Conservation (phyloP, 2,113 vertebrate genomes). For the Myanophis thanlyinensis region DNA sequence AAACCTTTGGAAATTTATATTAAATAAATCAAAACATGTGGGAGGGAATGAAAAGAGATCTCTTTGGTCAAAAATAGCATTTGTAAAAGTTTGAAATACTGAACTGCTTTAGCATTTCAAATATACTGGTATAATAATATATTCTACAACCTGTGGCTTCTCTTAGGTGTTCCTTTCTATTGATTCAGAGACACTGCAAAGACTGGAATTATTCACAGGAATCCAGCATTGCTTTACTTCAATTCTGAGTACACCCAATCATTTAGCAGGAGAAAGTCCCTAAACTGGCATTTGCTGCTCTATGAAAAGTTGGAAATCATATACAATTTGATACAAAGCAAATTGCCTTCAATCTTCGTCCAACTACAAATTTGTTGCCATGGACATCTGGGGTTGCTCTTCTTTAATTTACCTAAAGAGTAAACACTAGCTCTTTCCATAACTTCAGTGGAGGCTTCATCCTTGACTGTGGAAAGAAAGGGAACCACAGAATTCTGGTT, state of each 20-base stretch:
- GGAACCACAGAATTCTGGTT: neutral
- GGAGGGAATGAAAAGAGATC: neutral
- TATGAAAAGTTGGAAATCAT: neutral
- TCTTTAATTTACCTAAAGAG: neutral
- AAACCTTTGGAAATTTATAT: conserved; percentile 1
- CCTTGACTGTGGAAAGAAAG: neutral
- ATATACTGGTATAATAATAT: neutral
- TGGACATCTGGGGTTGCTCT: neutral
- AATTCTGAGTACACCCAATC: neutral
- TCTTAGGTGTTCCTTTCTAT: neutral
- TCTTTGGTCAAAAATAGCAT: neutral
- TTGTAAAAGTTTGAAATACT: neutral
- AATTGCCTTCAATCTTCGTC: neutral
- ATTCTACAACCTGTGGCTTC: neutral
- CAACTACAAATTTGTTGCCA: conserved; percentile 11
- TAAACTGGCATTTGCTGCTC: conserved; percentile 20
- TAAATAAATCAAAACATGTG: conserved; percentile 14
- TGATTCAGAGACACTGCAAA: conserved; percentile 6
- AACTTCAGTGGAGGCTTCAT: neutral
- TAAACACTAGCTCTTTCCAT: neutral
- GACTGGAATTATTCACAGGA: neutral
- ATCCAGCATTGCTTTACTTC: neutral
- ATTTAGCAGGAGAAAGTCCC: neutral
- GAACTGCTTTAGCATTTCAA: conserved; percentile 18
- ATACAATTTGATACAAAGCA: conserved; percentile 5